Base-by-base conservation (phyloP, 2,888 invertebrate genomes). In the Tachystola acroxantha region DNA sequence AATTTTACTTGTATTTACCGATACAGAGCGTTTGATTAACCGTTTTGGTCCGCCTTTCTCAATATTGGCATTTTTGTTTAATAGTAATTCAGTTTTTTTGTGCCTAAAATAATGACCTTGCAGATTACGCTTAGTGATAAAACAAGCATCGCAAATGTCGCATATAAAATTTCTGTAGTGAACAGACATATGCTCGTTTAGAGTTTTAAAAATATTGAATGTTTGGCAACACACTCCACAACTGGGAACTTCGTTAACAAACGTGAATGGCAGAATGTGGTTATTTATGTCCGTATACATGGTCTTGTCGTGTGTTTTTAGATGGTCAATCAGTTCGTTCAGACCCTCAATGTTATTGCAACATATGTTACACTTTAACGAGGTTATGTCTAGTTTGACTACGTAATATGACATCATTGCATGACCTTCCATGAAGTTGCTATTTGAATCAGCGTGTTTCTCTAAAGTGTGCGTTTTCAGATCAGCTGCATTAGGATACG, bases 161-260 rank as follows among this genome's bases (percentile, higher is more conserved):
- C 79, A 79, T 2, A 64, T 39, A 26, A 49, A 71, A 44, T 71
- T 74, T 14, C 55, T 60, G 28, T 58, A 69, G 40, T 79, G 77
- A 0, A 40, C 43, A n/a, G 65, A 63, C 64, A 74, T 69, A 33
- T 79, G 78, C 14, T 63, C 58, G 6, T 49, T 37, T 4, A 64
- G 39, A 19, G 7, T 4, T 12, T 31, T 31, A 7, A 19, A 31
- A 9, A 10, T 10, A 1, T 68, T 56, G 24, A 70, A 82, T 0
- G 72, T 51, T 44, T 80, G 77, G 1, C 66, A 57, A 36, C 86
- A 86, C 25, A 50, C 61, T 4, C 64, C 66, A 38, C 86, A 86
- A 3, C 6, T 51, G 0, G 69, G 34, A 4, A 5, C 4, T 0
- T 40, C 40, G 2, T 42, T 44, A 1, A 53, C 44, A 27, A 71